These are phyloP conservation scores for Agriotes lineatus DNA, from an alignment of 2,888 invertebrate genomes.

Conservation along the genomic window DNA sequence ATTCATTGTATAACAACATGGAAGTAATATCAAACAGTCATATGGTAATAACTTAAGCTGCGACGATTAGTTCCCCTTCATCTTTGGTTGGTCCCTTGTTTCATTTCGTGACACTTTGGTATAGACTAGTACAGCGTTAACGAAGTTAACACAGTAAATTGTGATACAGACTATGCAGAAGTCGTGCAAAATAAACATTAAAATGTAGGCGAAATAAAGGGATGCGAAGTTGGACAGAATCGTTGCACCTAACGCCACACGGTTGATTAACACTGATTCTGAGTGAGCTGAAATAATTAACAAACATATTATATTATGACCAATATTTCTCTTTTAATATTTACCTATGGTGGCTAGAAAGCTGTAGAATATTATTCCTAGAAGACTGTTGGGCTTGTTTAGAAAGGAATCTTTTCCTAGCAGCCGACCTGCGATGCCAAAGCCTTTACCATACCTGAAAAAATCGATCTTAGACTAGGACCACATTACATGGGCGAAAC, in stretches of 20 bases:
- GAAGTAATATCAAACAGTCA: background rate
- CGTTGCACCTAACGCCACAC: slow-evolving; percentile 69
- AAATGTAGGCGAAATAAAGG: slow-evolving; percentile 82
- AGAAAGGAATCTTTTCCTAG: slow-evolving; percentile 75
- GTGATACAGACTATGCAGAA: slow-evolving; percentile 87
- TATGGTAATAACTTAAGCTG: background rate
- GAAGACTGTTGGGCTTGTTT: slow-evolving; percentile 85
- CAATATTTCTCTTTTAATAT: slow-evolving; percentile 54
- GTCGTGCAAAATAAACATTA: slow-evolving; percentile 82
- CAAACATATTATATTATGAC: slow-evolving; percentile 64
- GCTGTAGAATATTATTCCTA: slow-evolving; percentile 84
- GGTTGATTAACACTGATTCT: slow-evolving; percentile 66
- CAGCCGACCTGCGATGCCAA: slow-evolving; percentile 77
- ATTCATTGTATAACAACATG: background rate
- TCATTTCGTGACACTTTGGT: slow-evolving; percentile 31
- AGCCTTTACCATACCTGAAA: slow-evolving; percentile 85
- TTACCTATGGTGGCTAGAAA: slow-evolving; percentile 79
- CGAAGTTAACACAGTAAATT: slow-evolving; percentile 78
- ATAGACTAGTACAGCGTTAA: slow-evolving; percentile 46
- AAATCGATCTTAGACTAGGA: too few species aligned
- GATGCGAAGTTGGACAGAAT: slow-evolving; percentile 74
- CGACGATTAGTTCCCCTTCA: slow-evolving; percentile 2
- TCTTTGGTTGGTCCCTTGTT: background rate
- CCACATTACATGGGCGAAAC: too few species aligned
- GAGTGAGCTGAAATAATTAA: slow-evolving; percentile 52